phyloP scores from a whole-genome alignment of 1,140 invertebrate species.

The Pseudomyrmex dendroicus region DNA sequence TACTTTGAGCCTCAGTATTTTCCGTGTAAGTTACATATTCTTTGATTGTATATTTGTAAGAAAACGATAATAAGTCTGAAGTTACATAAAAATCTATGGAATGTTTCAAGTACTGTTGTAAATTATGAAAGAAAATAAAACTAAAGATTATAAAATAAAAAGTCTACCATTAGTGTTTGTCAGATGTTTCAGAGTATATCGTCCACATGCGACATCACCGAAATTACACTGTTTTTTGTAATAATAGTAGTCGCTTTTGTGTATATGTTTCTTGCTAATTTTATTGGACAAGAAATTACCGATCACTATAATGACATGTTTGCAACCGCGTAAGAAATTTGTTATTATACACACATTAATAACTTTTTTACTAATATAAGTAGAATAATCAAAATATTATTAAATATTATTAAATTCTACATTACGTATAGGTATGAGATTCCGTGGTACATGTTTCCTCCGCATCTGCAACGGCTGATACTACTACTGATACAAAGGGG shows the following conservation, averaged over 20 bases:
- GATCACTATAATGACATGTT: neutral
- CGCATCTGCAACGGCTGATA: neutral
- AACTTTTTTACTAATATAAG: neutral
- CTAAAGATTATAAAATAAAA: too few species aligned
- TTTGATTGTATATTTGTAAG: too few species aligned
- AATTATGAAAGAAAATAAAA: too few species aligned
- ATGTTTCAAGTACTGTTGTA: too few species aligned
- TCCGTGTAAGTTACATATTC: too few species aligned
- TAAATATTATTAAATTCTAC: neutral
- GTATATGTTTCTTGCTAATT: neutral
- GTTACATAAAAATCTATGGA: too few species aligned
- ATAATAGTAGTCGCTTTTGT: neutral
- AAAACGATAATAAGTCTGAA: too few species aligned
- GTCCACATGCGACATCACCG: too few species aligned
- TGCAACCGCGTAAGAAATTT: constrained; percentile 2
- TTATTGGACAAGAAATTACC: neutral
- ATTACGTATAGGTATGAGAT: neutral
- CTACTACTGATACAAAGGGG: neutral
- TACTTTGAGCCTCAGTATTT: too few species aligned
- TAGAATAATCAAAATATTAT: neutral
- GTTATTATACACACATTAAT: neutral
- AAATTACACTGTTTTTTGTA: too few species aligned
- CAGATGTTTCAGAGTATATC: too few species aligned
- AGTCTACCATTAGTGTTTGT: too few species aligned
- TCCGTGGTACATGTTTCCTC: neutral